Percentiles rank a stretch among this genome's conserved stretches.
Evolutionary conservation across 2,888 invertebrate species (phyloP).

Genomic region (Leptopterna dolabrata): DNA sequence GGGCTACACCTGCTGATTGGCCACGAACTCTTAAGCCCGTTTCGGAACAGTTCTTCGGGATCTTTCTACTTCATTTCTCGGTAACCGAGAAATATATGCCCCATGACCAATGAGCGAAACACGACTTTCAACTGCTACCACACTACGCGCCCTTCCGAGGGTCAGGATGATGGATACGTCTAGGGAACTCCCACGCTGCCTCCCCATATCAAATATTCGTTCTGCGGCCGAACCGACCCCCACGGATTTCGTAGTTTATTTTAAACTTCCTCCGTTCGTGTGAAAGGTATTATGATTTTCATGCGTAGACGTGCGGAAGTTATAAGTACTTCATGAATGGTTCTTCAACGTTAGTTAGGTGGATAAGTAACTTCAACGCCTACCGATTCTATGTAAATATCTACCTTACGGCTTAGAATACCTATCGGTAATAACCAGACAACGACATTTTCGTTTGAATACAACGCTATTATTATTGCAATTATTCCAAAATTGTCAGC

Average conservation of each 20-base stretch:
- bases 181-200: slow-evolving; percentile 24
- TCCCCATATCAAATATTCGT: slow-evolving; percentile 14
- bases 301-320: background rate
- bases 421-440: background rate
- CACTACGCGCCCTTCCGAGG: slow-evolving; percentile 32
- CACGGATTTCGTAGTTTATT: background rate
- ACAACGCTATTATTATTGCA: no score
- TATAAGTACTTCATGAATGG: background rate
- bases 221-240: background rate
- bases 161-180: slow-evolving; percentile 11
- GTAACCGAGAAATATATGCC: background rate
- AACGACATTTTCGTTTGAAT: background rate
- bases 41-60: background rate
- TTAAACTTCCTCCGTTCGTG: background rate
- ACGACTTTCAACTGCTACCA: slow-evolving; percentile 34
- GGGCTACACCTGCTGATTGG: slow-evolving; percentile 37
- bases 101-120: slow-evolving; percentile 44
- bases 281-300: background rate
- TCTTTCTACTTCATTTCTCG: slow-evolving; percentile 11
- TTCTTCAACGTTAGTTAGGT: no score
- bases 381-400: no score
- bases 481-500: no score
- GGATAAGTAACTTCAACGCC: no score
- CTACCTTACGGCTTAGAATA: no score
- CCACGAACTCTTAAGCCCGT: slow-evolving; percentile 31